Conservation (phyloP, 2,888 invertebrate genomes). For the Cantharis flavilabris region DNA sequence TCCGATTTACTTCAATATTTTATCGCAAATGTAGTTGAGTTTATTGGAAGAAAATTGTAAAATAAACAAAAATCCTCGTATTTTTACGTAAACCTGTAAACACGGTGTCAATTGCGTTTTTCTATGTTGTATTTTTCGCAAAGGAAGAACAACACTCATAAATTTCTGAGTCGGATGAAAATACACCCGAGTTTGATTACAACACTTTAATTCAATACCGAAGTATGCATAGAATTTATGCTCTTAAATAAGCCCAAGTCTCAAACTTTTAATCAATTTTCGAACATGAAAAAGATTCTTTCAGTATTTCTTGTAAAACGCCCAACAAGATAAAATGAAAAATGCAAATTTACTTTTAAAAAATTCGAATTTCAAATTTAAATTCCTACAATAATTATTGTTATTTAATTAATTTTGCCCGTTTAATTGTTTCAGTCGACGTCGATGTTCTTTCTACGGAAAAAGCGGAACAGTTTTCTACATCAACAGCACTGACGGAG, state of each 20-base stretch:
- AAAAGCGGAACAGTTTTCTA: slow-evolving; percentile 35
- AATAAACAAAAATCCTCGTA: slow-evolving; percentile 36
- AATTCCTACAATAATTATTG: neutral
- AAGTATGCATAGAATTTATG: slow-evolving; percentile 58
- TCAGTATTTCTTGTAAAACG: slow-evolving; percentile 32
- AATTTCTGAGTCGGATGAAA: slow-evolving; percentile 46
- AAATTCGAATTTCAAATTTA: slow-evolving; percentile 1
- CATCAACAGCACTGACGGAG: slow-evolving; percentile 43
- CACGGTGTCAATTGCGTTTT: slow-evolving; percentile 56
- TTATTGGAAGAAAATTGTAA: slow-evolving; percentile 18
- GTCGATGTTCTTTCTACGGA: slow-evolving; percentile 43
- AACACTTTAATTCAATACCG: slow-evolving; percentile 57
- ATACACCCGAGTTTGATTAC: slow-evolving; percentile 49
- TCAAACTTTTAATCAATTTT: slow-evolving; percentile 58
- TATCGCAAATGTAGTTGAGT: slow-evolving; percentile 17
- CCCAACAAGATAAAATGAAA: slow-evolving; percentile 26
- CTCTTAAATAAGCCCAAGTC: slow-evolving; percentile 55
- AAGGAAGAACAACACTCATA: slow-evolving; percentile 51
- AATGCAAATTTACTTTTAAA: slow-evolving; percentile 4
- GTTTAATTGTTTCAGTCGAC: slow-evolving; percentile 49
- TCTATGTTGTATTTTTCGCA: slow-evolving; percentile 50
- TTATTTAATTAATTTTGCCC: neutral
- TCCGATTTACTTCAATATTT: slow-evolving; percentile 23
- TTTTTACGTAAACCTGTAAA: slow-evolving; percentile 52
- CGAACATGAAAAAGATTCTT: slow-evolving; percentile 55